Percentiles rank a stretch among this genome's conserved stretches.
Conservation (phyloP, 2,113 vertebrate species). For the Corythoichthys intestinalis region DNA sequence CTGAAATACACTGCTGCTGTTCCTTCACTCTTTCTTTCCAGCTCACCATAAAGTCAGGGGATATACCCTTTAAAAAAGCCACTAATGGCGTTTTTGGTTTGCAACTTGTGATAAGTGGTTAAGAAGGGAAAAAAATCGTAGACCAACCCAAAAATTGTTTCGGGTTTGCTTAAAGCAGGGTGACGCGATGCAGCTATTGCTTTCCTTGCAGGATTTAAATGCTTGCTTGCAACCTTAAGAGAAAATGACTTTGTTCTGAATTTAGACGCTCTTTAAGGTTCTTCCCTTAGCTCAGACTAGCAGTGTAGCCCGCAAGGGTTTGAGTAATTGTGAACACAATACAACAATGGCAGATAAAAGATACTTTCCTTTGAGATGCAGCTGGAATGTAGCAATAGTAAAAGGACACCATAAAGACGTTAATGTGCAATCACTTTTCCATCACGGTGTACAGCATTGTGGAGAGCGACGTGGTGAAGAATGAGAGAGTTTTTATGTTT, state of each 20-base stretch:
- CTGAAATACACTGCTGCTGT: slow-evolving; percentile 53
- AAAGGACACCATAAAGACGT: no score
- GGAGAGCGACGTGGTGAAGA: no score
- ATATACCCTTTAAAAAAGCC: slow-evolving; percentile 65
- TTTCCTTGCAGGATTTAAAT: slow-evolving; percentile 40
- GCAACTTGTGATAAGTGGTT: slow-evolving; percentile 71
- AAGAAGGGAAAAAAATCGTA: slow-evolving; percentile 25
- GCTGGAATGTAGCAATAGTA: no score
- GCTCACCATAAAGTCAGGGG: slow-evolving; percentile 66
- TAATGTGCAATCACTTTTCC: no score
- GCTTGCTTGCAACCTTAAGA: slow-evolving; percentile 31
- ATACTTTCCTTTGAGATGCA: no score
- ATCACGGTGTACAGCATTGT: no score
- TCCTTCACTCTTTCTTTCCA: slow-evolving; percentile 49
- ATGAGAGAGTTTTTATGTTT: no score
- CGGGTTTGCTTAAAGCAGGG: slow-evolving; percentile 60
- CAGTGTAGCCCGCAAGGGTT: no score
- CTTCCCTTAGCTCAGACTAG: no score
- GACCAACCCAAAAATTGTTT: slow-evolving; percentile 68
- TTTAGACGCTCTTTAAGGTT: slow-evolving; percentile 22
- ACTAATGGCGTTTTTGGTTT: slow-evolving; percentile 67
- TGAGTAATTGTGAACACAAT: no score
- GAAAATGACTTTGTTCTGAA: slow-evolving; percentile 22
- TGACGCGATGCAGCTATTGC: slow-evolving; percentile 52
- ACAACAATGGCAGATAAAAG: no score